Base-by-base conservation (phyloP, 2,797 vertebrate genomes). In the Loris lydekkerianus region DNA sequence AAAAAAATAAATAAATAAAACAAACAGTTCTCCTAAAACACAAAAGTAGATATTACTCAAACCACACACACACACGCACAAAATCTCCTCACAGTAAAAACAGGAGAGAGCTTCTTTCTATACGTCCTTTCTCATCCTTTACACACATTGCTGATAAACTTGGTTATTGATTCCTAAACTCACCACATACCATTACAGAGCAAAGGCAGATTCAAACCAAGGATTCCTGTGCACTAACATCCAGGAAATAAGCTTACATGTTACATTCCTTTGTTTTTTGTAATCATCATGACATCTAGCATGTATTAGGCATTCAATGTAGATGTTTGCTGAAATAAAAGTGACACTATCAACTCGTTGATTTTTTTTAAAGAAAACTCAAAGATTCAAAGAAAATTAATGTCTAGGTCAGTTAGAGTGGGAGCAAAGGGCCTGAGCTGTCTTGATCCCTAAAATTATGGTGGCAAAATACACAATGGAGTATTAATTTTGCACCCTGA, bases 271-370 rank as follows among this genome's bases (percentile, higher is more conserved):
- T 88, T 83, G 13, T 46, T 53, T 77, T 77, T 53, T 60, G 9
- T 29, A 69, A n/a, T 69, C 70, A 76, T 61, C 43, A 53, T 81
- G 72, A 89, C n/a, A 87, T 80, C 75, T 40, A 61, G 15, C 63
- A 86, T 7, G 27, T 37, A 72, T 82, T 23, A 60, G n/a, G 31
- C 34, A 83, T 10, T 75, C 61, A 18, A 25, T 21, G 20, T 13
- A 88, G 63, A 80, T 31, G 21, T 82, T 92, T 92, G 11, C 21
- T 70, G 40, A 86, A 96, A 86, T 69, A 56, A 94, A 95, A 72
- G 27, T 40, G 46, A 73, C 69, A 11, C 17, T 82, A 49, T 77
- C 29, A 83, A 20, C 85, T 61, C 46, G 83, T n/a, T 94, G 37
- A 65, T 63, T 78, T 93, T 86, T 56, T 94, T 58, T 53, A 31